These are phyloP conservation scores for Accipiter virgatus DNA, from an alignment of 2,113 vertebrate species.

Conservation along the genomic window DNA sequence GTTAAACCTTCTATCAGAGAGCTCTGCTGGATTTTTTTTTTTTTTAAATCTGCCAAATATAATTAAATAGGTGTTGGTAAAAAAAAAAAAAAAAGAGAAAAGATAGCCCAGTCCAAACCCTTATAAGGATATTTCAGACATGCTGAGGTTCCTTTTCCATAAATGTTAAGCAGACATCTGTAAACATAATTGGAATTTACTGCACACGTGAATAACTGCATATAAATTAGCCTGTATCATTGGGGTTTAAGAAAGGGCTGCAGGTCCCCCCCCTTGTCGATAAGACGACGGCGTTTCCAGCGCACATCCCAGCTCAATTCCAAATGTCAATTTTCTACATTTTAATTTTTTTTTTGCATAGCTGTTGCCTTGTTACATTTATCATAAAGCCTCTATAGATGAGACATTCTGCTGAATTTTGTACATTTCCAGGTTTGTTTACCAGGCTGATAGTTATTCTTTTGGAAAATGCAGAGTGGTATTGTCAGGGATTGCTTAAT, in stretches of 20 bases:
- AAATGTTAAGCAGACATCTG: slow-evolving; percentile 87
- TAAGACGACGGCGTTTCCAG: background rate
- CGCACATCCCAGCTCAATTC: slow-evolving; percentile 8
- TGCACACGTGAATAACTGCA: slow-evolving; percentile 89
- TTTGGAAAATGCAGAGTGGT: background rate
- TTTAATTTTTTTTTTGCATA: background rate
- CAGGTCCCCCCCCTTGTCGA: background rate
- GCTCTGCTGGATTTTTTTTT: slow-evolving; percentile 13
- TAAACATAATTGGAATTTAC: slow-evolving; percentile 90
- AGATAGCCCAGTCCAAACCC: background rate
- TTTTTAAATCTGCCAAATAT: slow-evolving; percentile 30
- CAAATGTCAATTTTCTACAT: slow-evolving; percentile 48
- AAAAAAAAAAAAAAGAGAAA: background rate
- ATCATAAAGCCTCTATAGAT: background rate
- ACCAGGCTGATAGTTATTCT: background rate
- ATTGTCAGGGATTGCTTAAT: slow-evolving; percentile 3
- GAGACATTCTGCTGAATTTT: background rate
- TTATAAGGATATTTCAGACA: slow-evolving; percentile 53
- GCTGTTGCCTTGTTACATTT: slow-evolving; percentile 12
- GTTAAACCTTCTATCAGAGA: slow-evolving; percentile 5
- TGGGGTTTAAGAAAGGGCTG: slow-evolving; percentile 20
- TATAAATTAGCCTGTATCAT: slow-evolving; percentile 76
- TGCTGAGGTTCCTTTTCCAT: slow-evolving; percentile 63
- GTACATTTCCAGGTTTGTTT: background rate
- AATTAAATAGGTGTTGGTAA: slow-evolving; percentile 23